Base-by-base conservation (phyloP, 1,140 invertebrate species). In the Pogonognathellus flavescens region DNA sequence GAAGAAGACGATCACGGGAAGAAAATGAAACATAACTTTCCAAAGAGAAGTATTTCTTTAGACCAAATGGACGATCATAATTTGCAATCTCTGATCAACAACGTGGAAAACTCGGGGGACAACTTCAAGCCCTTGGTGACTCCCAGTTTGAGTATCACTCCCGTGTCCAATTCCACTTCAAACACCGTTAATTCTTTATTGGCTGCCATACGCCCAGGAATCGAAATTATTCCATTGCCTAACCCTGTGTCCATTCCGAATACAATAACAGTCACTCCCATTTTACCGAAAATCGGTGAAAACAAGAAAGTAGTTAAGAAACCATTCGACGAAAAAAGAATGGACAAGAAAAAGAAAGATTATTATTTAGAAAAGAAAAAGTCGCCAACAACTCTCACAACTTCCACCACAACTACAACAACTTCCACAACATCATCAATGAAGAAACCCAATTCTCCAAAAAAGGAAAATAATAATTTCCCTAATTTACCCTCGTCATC, bases 241-340 rank as follows among this genome's bases (percentile, higher is more conserved):
- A 81, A 81, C 13, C 90, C 93, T 14, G 91, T 94, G 3, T 92
- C 92, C 50, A 90, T 95, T 49, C 93, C 95, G 9, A 95, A 94
- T 90, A 95, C 95, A 3, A 95, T 96, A 20, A 96, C 96, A 0
- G 96, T 97, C 59, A 96, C 95, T 0, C 95, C 95, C 6, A 86
- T 93, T 91, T 50, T 93, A 91, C 89, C 90, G 90, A 85, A 93
- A 92, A 6, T 59, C 16, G 53, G 50, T 0, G 50, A 81, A 14
- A 81, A 81, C 5, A 81, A 81, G 50, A 66, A 66, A 57, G 6
- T 31, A 18, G n/a, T 55, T 18, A 81, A 81, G 53, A 81, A 81
- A 14, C 55, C 50, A 0, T 57, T 81, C 10, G 80, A 81, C 3
- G 50, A 81, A 10, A 55, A 59, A 52, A 81, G 18, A n/a, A 20